phyloP scores from a whole-genome alignment of 2,797 vertebrate genomes.

The Onychomys leucogaster region DNA sequence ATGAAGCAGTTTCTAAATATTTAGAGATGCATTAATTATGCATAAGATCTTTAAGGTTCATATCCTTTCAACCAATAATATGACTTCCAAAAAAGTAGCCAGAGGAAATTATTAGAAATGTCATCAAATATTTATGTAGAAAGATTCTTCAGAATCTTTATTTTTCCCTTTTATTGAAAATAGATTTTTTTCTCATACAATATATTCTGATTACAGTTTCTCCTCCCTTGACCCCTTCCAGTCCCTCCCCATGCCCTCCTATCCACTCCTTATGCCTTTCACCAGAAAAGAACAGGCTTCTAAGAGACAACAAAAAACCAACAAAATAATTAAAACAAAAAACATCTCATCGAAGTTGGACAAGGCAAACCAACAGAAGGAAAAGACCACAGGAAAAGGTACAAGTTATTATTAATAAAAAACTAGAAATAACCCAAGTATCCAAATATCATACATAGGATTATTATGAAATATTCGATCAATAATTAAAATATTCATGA shows the following conservation, averaged over 20 bases:
- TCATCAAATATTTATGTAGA: slow-evolving; percentile 40
- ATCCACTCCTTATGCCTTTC: neutral
- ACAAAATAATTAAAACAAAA: neutral
- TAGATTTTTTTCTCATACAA: neutral
- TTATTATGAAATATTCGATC: neutral
- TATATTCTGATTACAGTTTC: neutral
- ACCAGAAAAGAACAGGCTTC: neutral
- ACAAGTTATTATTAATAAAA: slow-evolving; percentile 33
- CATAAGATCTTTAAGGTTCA: slow-evolving; percentile 52
- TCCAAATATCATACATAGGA: neutral
- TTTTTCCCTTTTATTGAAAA: neutral
- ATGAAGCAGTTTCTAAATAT: slow-evolving; percentile 52
- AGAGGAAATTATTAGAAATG: slow-evolving; percentile 31
- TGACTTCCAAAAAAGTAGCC: slow-evolving; percentile 24
- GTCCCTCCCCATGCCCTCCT: neutral
- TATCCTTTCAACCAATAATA: slow-evolving; percentile 42
- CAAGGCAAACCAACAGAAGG: neutral
- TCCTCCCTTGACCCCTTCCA: neutral
- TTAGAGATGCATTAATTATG: slow-evolving; percentile 57
- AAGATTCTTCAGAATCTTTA: slow-evolving; percentile 15
- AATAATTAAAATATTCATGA: slow-evolving; percentile 50
- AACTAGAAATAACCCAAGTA: neutral
- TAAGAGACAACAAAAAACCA: neutral
- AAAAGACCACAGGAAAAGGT: neutral
- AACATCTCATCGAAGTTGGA: neutral